Evolutionary conservation across 2,113 vertebrate genomes (phyloP).

Genomic region (Zingel zingel): DNA sequence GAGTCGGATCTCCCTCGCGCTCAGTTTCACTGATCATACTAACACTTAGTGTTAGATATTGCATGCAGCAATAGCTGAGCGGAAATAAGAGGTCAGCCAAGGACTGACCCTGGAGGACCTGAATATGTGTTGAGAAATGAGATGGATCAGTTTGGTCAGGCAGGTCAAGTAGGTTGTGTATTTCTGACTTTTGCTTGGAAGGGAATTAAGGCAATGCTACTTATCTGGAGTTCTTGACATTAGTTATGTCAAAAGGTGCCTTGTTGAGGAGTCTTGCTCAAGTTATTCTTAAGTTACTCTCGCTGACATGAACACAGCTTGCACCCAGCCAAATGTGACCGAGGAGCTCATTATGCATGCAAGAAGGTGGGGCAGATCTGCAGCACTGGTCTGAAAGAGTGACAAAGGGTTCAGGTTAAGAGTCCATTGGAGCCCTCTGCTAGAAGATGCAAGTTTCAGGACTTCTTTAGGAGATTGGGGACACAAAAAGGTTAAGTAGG

Average conservation of each 20-base stretch:
- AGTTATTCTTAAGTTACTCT: neutral
- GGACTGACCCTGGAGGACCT: neutral
- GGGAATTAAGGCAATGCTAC: neutral
- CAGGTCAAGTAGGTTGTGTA: conserved; percentile 7
- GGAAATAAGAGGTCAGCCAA: conserved; percentile 3
- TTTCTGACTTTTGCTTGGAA: conserved; percentile 3
- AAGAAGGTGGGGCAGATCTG: neutral
- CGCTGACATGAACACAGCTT: neutral
- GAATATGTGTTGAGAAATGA: neutral
- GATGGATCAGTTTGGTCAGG: neutral
- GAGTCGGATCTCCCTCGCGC: too few relatives aligned
- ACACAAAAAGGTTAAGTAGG: conserved; percentile 13
- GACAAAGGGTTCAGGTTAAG: conserved; percentile 6
- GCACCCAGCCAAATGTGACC: neutral
- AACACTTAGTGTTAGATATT: neutral
- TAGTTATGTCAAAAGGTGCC: conserved; percentile 8
- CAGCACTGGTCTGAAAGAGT: neutral
- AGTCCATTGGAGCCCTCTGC: conserved; percentile 4
- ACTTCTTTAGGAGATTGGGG: neutral
- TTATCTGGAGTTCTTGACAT: conserved; percentile 2
- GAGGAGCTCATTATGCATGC: neutral
- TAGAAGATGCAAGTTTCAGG: neutral
- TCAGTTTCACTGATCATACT: too few relatives aligned
- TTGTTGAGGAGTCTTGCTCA: neutral
- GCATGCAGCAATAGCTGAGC: neutral